A percentile compares a stretch with the other conserved stretches of the same genome.
Evolutionary conservation across 2,888 invertebrate species (phyloP).

Genomic region (Resseliella maxima): DNA sequence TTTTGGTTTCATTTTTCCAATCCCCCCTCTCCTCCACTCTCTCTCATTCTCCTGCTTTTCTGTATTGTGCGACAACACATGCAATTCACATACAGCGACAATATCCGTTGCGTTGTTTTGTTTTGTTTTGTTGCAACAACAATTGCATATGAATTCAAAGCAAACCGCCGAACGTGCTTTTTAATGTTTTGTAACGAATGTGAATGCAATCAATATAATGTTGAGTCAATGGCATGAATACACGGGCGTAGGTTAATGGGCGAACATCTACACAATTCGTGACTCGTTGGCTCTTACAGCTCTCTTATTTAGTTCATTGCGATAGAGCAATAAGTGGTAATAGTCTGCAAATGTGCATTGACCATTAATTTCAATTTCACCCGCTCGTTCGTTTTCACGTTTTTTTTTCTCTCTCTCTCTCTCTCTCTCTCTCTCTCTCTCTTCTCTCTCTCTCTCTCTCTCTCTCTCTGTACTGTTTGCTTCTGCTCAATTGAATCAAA

Average conservation of each 20-base stretch:
- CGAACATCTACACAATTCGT: slow-evolving; percentile 15
- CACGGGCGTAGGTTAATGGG: slow-evolving; percentile 26
- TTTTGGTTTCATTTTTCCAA: background rate
- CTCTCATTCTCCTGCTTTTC: too few species aligned
- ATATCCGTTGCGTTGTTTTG: slow-evolving; percentile 23
- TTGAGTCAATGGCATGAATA: slow-evolving; percentile 19
- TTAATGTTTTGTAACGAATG: slow-evolving; percentile 19
- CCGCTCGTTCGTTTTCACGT: background rate
- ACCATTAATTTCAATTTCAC: slow-evolving; percentile 50
- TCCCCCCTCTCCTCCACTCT: too few species aligned
- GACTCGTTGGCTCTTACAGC: slow-evolving; percentile 33
- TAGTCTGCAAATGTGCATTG: slow-evolving; percentile 16
- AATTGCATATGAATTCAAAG: background rate
- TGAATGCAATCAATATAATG: slow-evolving; percentile 46
- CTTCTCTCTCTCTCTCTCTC: background rate
- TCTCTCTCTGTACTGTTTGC: background rate
- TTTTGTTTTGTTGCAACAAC: slow-evolving; percentile 17
- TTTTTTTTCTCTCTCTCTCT: too few species aligned
- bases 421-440: background rate
- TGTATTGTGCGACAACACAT: background rate
- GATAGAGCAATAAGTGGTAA: slow-evolving; percentile 25
- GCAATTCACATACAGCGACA: slow-evolving; percentile 10
- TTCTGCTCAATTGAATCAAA: slow-evolving; percentile 37
- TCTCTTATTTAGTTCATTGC: background rate
- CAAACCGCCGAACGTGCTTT: background rate